These are phyloP conservation scores for Salvator merianae DNA, from an alignment of 2,113 vertebrate species.

Conservation along the genomic window DNA sequence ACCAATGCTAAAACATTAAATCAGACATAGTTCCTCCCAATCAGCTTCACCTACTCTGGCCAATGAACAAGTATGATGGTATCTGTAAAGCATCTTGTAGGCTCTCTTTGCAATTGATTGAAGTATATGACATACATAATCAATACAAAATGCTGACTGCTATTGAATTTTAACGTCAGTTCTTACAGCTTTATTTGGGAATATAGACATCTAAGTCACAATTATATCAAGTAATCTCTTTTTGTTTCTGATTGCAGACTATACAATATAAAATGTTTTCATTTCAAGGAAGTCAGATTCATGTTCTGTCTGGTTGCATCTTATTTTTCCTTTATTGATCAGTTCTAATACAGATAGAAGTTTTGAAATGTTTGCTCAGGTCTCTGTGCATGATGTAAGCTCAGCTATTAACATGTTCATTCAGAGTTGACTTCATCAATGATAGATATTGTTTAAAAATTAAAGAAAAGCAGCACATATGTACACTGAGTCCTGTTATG, in stretches of 20 bases:
- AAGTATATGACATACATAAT: constrained; percentile 22
- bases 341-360: not conserved
- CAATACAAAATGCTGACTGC: constrained; percentile 46
- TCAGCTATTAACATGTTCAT: not conserved
- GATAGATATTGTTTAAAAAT: not conserved
- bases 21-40: too few species aligned
- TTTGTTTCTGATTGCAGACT: constrained; percentile 15
- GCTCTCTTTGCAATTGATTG: constrained; percentile 6
- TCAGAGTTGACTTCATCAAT: not conserved
- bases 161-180: constrained; percentile 36
- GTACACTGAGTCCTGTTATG: not conserved
- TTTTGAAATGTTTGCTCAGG: not conserved
- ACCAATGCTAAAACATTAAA: constrained; percentile 35
- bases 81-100: too few species aligned
- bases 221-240: constrained; percentile 16
- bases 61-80: too few species aligned
- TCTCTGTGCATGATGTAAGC: not conserved
- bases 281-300: not conserved
- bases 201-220: constrained; percentile 46
- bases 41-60: too few species aligned
- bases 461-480: not conserved
- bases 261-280: constrained; percentile 1
- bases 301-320: not conserved
- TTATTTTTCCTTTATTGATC: not conserved
- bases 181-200: not conserved